Percentiles rank a stretch among this genome's conserved stretches.
phyloP scores from a whole-genome alignment of 2,113 vertebrate genomes.

The Donacobius atricapilla region DNA sequence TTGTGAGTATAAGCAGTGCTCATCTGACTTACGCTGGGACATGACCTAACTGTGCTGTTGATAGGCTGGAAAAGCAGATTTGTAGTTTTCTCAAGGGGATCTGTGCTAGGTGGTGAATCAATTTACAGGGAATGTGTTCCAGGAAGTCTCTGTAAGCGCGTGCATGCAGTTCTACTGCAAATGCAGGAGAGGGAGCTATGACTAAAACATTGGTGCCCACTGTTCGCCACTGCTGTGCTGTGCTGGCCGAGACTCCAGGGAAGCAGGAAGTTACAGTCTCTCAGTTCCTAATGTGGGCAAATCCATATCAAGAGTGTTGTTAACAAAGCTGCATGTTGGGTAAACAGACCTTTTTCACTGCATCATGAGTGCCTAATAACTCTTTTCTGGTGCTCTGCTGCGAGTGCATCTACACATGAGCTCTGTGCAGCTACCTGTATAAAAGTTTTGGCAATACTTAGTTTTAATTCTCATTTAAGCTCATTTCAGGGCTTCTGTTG shows the following conservation, averaged over 20 bases:
- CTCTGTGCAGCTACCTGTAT: background rate
- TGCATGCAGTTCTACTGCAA: background rate
- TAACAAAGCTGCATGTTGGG: background rate
- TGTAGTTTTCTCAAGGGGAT: background rate
- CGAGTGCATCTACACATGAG: background rate
- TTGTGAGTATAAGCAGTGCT: slow-evolving; percentile 79
- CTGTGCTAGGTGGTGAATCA: background rate
- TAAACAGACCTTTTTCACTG: background rate
- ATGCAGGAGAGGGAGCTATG: slow-evolving; percentile 8
- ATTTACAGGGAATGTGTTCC: background rate
- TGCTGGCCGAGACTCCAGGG: background rate
- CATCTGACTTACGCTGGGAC: background rate
- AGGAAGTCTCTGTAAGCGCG: background rate
- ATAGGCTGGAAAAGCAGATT: background rate
- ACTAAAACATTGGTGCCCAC: background rate
- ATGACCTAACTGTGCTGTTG: background rate
- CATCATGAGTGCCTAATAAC: background rate
- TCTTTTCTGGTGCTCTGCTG: background rate
- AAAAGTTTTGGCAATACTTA: background rate
- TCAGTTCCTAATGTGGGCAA: background rate
- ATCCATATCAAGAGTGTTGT: background rate
- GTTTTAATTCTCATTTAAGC: background rate
- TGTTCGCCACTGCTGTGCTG: background rate
- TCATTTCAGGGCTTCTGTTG: background rate
- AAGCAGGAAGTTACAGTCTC: background rate